phyloP scores from a whole-genome alignment of 37 sponge, comb jelly and placozoan genomes.

The Amphimedon queenslandica region DNA sequence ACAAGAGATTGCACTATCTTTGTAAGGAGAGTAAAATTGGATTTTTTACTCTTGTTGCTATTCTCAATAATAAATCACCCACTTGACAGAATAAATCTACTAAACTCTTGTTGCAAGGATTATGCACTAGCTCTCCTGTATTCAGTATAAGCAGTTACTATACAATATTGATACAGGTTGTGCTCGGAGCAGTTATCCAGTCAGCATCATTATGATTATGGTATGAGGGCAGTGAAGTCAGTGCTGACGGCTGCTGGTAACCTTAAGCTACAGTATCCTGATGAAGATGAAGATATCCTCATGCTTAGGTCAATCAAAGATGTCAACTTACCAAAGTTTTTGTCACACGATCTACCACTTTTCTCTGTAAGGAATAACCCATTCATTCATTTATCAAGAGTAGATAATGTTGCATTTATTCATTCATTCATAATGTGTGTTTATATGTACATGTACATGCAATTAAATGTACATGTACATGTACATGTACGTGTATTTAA shows the following conservation, averaged over 20 bases:
- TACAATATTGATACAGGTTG: no score
- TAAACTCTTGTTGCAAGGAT: no score
- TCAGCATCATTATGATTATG: slow-evolving; percentile 99
- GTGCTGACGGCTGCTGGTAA: slow-evolving; percentile 99
- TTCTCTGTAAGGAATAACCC: slow-evolving; percentile 67
- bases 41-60: no score
- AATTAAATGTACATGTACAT: neutral
- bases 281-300: slow-evolving; percentile 94
- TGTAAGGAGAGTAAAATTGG: no score
- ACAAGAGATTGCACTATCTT: no score
- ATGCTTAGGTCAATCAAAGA: slow-evolving; percentile 95
- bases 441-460: neutral
- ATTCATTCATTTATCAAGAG: no score
- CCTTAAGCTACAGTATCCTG: slow-evolving; percentile 97
- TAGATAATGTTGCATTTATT: neutral
- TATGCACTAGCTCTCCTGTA: no score
- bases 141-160: no score
- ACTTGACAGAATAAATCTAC: no score
- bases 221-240: slow-evolving; percentile 99
- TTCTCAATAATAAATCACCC: no score
- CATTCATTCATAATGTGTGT: neutral
- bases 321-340: slow-evolving; percentile 96
- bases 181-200: slow-evolving; percentile 99
- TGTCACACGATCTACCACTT: slow-evolving; percentile 92
- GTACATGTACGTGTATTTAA: neutral